Evolutionary conservation across 2,888 invertebrate genomes (phyloP), one percentile per base, ranked within the genome.

Genomic region (Zygogramma bicolorata): DNA sequence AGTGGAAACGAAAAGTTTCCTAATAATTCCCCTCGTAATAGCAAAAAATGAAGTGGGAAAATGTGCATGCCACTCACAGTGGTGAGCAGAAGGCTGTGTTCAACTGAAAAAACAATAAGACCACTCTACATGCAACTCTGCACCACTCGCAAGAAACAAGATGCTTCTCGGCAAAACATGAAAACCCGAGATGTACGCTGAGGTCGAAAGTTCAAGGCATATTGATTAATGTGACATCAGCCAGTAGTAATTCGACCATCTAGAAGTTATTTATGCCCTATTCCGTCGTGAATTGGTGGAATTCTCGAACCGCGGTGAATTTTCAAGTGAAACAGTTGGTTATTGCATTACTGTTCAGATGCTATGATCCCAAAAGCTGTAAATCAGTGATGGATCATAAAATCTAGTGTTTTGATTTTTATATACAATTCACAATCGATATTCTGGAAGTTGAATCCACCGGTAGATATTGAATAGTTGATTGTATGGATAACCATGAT

Each of bases 191-290:
- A 68, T 65, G 38, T 22, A 57, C 58, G 75, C 69, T 69, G 71
- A 73, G 74, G 76, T 75, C 74, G 70, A 60, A 68, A 76, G 76
- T 75, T 76, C 76, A 75, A 46, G 66, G 7, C 42, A 59, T 76
- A 76, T 76, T 63, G 76, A 76, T 75, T 62, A 2, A 27, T 53
- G 15, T 40, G 49, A 18, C n/a, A 46, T 31, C 18, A 46, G n/a
- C 18, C 22, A 34, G 40, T 42, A 40, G 61, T 61, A 42, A 62
- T 27, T 62, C 62, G 13, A 34, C 22, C n/a, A 13, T 15, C 29
- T 6, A 31, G 38, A 22, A 22, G 20, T 20, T 38, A 53, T 53
- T 53, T 53, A 53, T 53, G n/a, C n/a, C 10, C 22, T 53, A 25
- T 27, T 53, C 25, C 3, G 53, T 53, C 5, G 27, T 53, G 8